Percentiles rank a stretch among this genome's conserved stretches.
Evolutionary conservation across 2,113 vertebrate genomes (phyloP).

Genomic region (Neotoma lepida): DNA sequence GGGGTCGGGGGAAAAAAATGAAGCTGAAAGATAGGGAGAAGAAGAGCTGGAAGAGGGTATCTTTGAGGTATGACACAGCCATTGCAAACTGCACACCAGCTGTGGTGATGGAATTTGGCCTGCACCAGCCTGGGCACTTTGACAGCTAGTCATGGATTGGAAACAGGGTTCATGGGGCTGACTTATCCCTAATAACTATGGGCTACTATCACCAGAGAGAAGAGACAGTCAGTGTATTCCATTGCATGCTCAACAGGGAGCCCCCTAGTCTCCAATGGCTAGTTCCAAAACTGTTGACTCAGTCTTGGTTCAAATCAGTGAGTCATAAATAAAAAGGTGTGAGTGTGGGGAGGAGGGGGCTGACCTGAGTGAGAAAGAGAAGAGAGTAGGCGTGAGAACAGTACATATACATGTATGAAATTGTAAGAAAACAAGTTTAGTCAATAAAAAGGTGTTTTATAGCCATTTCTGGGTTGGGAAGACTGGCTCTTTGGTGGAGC

Average conservation of each 20-base stretch:
- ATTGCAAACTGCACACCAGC: background rate
- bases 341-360: background rate
- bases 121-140: background rate
- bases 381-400: background rate
- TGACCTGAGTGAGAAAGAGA: background rate
- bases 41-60: background rate
- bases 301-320: background rate
- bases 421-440: background rate
- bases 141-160: background rate
- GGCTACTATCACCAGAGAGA: background rate
- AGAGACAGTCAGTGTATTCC: background rate
- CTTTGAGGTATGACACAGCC: background rate
- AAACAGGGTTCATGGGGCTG: background rate
- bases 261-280: background rate
- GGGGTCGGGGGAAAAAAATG: background rate
- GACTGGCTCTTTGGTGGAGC: background rate
- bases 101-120: background rate
- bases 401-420: background rate
- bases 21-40: background rate
- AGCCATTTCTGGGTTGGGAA: background rate
- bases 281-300: background rate
- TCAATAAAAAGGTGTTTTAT: background rate
- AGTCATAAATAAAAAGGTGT: background rate
- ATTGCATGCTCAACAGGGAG: background rate
- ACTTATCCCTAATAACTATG: background rate